Evolutionary conservation across 1,140 invertebrate genomes (phyloP).

Genomic region (Pantala flavescens): DNA sequence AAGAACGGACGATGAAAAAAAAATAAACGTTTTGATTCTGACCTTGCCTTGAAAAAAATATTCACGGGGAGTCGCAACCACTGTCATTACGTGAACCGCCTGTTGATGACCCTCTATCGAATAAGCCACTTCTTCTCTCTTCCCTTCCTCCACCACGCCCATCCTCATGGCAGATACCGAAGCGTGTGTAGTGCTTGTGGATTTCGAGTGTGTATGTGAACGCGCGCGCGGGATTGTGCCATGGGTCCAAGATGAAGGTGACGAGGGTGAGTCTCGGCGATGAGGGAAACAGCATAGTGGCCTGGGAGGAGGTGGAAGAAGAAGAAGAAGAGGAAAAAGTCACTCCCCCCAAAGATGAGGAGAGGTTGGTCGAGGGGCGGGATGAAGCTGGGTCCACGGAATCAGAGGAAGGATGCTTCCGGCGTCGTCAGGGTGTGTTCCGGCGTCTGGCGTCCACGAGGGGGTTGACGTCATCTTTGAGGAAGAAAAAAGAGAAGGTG

Average conservation of each 20-base stretch:
- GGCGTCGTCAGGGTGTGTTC: not conserved
- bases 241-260: not conserved
- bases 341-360: not conserved
- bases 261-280: not conserved
- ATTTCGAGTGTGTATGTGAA: not conserved
- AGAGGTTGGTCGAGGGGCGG: not conserved
- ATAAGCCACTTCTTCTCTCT: not conserved
- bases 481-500: not conserved
- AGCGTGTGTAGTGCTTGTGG: no score
- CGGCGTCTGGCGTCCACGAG: not conserved
- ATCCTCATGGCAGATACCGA: not conserved
- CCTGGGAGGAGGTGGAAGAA: not conserved
- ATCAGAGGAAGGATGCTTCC: not conserved
- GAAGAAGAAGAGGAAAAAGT: not conserved
- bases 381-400: not conserved
- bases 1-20: not conserved
- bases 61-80: not conserved
- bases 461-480: not conserved
- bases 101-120: not conserved
- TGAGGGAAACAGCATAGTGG: not conserved
- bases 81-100: constrained; percentile 1
- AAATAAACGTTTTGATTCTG: not conserved
- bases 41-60: constrained; percentile 3
- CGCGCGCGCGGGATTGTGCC: not conserved
- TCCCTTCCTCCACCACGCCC: not conserved